Conservation (phyloP, 2,113 vertebrate species). For the Centropristis striata region DNA sequence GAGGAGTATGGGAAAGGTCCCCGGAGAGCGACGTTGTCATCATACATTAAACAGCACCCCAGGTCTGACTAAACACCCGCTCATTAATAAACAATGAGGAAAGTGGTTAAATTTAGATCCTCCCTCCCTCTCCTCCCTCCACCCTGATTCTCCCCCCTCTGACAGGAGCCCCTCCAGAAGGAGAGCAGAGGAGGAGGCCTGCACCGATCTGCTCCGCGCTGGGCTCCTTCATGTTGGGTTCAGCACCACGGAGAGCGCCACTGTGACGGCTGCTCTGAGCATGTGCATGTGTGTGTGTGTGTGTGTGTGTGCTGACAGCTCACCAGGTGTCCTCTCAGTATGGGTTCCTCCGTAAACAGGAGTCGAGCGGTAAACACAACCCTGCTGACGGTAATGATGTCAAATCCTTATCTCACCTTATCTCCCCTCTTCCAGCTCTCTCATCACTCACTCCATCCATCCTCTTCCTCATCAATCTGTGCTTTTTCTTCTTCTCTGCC, state of each 20-base stretch:
- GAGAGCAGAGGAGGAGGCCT: constrained; percentile 58
- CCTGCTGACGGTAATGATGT: constrained; percentile 71
- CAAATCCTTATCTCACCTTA: constrained; percentile 74
- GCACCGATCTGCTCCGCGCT: constrained; percentile 21
- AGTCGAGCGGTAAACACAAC: constrained; percentile 74
- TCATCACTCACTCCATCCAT: constrained; percentile 41
- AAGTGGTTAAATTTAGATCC: constrained; percentile 81
- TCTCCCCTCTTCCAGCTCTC: constrained; percentile 51
- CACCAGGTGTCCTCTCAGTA: constrained; percentile 82
- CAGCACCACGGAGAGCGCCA: constrained; percentile 81
- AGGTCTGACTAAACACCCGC: constrained; percentile 84
- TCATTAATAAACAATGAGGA: constrained; percentile 84
- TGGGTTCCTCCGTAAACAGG: constrained; percentile 78
- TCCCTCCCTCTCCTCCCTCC: constrained; percentile 19
- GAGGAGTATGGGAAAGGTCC: constrained; percentile 76
- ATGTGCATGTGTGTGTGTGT: constrained; percentile 12
- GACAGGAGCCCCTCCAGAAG: constrained; percentile 61
- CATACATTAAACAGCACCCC: constrained; percentile 85
- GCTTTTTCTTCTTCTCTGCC: background rate
- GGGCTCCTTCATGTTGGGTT: constrained; percentile 64
- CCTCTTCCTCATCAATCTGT: constrained; percentile 33
- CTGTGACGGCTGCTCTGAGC: constrained; percentile 22
- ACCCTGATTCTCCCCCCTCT: constrained; percentile 41
- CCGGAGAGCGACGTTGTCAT: constrained; percentile 80
- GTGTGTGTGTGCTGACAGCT: constrained; percentile 73